A percentile compares a stretch with the other conserved stretches of the same genome.
These are phyloP conservation scores for Zosterops lateralis DNA, from an alignment of 2,113 vertebrate species.

Conservation along the genomic window DNA sequence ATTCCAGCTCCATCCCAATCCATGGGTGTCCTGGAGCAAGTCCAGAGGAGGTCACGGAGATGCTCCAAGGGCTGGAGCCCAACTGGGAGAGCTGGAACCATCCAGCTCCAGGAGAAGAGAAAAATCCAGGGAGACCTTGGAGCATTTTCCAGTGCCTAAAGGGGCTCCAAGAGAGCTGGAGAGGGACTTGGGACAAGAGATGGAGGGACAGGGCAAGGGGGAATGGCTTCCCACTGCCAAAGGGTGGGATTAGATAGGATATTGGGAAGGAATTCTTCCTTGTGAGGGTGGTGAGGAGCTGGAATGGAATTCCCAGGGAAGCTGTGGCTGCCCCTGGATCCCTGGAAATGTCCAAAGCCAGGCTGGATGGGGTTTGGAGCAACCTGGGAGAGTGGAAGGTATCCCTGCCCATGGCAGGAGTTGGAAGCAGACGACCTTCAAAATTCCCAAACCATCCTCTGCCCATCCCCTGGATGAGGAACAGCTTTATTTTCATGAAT, in stretches of 20 bases:
- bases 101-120: background rate
- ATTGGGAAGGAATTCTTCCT: background rate
- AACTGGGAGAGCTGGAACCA: background rate
- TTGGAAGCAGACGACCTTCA: background rate
- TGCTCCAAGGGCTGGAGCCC: background rate
- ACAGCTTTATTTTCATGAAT: background rate
- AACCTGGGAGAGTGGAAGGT: background rate
- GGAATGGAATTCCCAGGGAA: background rate
- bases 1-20: background rate
- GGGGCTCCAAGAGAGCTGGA: background rate
- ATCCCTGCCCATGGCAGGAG: background rate
- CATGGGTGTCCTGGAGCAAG: rapidly evolving
- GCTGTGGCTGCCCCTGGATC: rapidly evolving
- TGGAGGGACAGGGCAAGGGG: background rate
- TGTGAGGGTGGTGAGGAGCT: rapidly evolving
- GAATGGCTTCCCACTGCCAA: background rate
- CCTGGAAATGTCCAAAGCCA: background rate
- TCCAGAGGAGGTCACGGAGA: rapidly evolving
- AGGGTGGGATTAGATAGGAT: no score
- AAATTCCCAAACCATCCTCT: background rate
- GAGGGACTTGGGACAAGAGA: background rate
- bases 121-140: rapidly evolving
- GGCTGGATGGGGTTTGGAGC: rapidly evolving
- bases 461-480: background rate
- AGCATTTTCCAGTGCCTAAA: background rate